phyloP scores from a whole-genome alignment of 2,888 invertebrate genomes.

The Papilio gigon region DNA sequence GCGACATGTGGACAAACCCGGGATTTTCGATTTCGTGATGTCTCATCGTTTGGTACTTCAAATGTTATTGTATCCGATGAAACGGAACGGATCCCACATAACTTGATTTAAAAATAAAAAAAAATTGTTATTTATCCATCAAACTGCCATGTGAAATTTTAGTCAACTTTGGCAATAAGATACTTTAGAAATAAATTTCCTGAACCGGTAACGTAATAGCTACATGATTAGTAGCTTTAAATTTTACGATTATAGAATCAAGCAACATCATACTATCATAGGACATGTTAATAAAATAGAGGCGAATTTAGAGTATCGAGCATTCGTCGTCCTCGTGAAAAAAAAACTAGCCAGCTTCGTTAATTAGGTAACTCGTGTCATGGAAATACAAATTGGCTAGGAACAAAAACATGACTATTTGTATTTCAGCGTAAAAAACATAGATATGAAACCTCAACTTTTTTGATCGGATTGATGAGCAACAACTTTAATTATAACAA shows the following conservation, averaged over 20 bases:
- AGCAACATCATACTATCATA: no score
- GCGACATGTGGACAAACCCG: constrained; percentile 16
- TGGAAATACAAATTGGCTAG: background rate
- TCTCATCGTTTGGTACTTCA: background rate
- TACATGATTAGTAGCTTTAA: no score
- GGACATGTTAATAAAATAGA: no score
- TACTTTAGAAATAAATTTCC: background rate
- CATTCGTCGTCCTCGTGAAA: no score
- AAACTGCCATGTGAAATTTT: background rate
- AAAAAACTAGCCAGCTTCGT: background rate
- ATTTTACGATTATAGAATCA: no score
- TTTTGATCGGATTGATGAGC: background rate
- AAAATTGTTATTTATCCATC: background rate
- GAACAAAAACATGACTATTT: background rate
- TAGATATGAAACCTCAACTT: background rate
- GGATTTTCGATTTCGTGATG: constrained; percentile 27
- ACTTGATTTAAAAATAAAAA: background rate
- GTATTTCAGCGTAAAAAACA: background rate
- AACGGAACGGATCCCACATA: constrained; percentile 22
- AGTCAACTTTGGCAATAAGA: background rate
- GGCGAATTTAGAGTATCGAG: constrained; percentile 14
- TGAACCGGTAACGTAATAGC: background rate
- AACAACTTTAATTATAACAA: background rate
- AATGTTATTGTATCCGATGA: constrained; percentile 5
- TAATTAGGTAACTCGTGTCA: background rate